Evolutionary conservation across 1,140 invertebrate species (phyloP).

Genomic region (Drosophila dunni): DNA sequence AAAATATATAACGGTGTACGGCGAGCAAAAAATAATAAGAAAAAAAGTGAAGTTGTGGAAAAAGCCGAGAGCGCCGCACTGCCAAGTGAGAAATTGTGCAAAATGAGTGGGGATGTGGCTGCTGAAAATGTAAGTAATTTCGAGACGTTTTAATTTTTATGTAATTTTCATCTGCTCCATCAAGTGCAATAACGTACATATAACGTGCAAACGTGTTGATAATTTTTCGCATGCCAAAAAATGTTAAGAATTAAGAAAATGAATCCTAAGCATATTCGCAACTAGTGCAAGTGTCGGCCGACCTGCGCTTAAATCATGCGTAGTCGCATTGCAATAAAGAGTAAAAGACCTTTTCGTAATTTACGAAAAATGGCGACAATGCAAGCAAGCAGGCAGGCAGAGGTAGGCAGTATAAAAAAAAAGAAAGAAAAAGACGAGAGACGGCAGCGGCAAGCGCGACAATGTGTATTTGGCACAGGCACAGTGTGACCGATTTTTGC

Average conservation of each 20-base stretch:
- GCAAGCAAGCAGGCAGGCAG: slow-evolving; percentile 44
- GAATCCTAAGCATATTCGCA: not conserved
- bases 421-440: slow-evolving; percentile 4
- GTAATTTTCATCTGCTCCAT: slow-evolving; percentile 59
- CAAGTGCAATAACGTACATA: slow-evolving; percentile 28
- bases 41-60: slow-evolving; percentile 49
- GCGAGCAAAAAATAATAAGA: slow-evolving; percentile 25
- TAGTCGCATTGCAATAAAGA: slow-evolving; percentile 50
- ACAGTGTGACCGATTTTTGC: slow-evolving; percentile 63
- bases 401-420: slow-evolving; percentile 31
- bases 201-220: slow-evolving; percentile 64
- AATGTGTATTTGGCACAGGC: slow-evolving; percentile 76
- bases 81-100: slow-evolving; percentile 62
- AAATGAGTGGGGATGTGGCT: slow-evolving; percentile 83
- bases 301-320: slow-evolving; percentile 51
- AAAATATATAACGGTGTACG: slow-evolving; percentile 32
- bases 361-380: slow-evolving; percentile 82
- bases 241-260: slow-evolving; percentile 10
- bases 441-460: slow-evolving; percentile 50
- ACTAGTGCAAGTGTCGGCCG: slow-evolving; percentile 47
- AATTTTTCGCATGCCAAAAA: slow-evolving; percentile 41
- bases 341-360: slow-evolving; percentile 74
- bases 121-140: slow-evolving; percentile 79
- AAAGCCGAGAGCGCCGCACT: slow-evolving; percentile 65
- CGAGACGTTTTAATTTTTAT: slow-evolving; percentile 63